phyloP scores from a whole-genome alignment of 2,797 vertebrate genomes.

The Remorina albescens region DNA sequence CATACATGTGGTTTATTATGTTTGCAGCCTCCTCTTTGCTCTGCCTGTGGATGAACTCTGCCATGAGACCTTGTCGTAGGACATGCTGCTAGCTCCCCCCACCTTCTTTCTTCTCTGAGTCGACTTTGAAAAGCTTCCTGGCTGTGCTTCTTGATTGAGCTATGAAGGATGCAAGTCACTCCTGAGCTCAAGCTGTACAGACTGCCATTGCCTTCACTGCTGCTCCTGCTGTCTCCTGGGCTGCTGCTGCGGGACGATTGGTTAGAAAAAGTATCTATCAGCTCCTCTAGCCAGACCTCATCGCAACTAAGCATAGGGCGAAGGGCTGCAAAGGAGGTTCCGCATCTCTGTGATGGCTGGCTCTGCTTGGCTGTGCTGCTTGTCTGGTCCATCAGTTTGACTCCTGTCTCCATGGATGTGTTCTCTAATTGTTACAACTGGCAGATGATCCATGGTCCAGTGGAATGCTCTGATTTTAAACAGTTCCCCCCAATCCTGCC shows the following conservation, averaged over 20 bases:
- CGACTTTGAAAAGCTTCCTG: slow-evolving; percentile 64
- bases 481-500: slow-evolving; percentile 73
- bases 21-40: slow-evolving; percentile 30
- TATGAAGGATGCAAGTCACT: slow-evolving; percentile 66
- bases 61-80: slow-evolving; percentile 11
- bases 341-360: slow-evolving; percentile 4
- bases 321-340: slow-evolving; percentile 22
- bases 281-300: slow-evolving; percentile 66
- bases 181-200: slow-evolving; percentile 73
- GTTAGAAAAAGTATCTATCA: slow-evolving; percentile 37
- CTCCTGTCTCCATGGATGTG: slow-evolving; percentile 35
- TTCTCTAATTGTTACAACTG: slow-evolving; percentile 58
- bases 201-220: slow-evolving; percentile 70
- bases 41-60: slow-evolving; percentile 22
- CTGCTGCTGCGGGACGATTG: slow-evolving; percentile 57
- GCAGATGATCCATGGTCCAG: slow-evolving; percentile 64
- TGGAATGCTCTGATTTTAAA: slow-evolving; percentile 70
- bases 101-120: slow-evolving; percentile 47
- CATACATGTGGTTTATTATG: slow-evolving; percentile 47
- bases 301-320: slow-evolving; percentile 29
- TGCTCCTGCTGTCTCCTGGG: slow-evolving; percentile 60
- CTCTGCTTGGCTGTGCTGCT: slow-evolving; percentile 26
- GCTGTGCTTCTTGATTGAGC: slow-evolving; percentile 75
- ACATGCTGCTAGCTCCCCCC: slow-evolving; percentile 44
- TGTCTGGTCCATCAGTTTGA: slow-evolving; percentile 41